Conservation (phyloP, 2,113 vertebrate species). For the Gallinago media region DNA sequence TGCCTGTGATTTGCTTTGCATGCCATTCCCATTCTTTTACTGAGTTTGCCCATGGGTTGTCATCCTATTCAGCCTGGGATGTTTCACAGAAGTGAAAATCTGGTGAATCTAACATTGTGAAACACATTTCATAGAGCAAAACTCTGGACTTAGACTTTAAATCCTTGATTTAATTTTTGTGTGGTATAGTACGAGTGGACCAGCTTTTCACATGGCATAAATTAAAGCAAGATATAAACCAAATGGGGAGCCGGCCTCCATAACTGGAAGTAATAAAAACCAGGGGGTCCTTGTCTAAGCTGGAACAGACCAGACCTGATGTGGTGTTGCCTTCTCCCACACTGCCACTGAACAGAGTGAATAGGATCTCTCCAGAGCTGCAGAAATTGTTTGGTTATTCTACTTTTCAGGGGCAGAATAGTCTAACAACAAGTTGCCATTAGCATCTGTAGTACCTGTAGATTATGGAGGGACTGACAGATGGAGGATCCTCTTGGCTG, state of each 20-base stretch:
- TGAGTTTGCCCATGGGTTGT: not conserved
- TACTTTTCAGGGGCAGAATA: not conserved
- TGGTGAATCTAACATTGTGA: not conserved
- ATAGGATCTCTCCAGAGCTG: not conserved
- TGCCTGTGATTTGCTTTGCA: not conserved
- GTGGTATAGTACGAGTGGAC: not conserved
- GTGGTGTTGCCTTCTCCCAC: not conserved
- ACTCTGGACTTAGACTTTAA: not conserved
- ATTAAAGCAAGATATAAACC: slow-evolving; percentile 1
- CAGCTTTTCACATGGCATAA: not conserved
- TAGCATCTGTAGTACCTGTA: not conserved
- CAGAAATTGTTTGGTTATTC: not conserved
- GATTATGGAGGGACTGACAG: not conserved
- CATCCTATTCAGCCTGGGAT: not conserved
- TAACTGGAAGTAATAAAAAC: not conserved
- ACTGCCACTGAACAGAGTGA: not conserved
- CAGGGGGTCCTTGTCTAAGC: not conserved
- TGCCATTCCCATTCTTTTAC: not conserved
- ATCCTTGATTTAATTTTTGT: not conserved
- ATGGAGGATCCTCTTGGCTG: not conserved
- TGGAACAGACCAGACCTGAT: not conserved
- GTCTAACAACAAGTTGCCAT: not conserved
- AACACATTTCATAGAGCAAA: not conserved
- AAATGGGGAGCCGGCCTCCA: not conserved
- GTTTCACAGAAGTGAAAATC: not conserved